Conservation (phyloP, 2,888 invertebrate species). For the Nomada ferruginata region DNA sequence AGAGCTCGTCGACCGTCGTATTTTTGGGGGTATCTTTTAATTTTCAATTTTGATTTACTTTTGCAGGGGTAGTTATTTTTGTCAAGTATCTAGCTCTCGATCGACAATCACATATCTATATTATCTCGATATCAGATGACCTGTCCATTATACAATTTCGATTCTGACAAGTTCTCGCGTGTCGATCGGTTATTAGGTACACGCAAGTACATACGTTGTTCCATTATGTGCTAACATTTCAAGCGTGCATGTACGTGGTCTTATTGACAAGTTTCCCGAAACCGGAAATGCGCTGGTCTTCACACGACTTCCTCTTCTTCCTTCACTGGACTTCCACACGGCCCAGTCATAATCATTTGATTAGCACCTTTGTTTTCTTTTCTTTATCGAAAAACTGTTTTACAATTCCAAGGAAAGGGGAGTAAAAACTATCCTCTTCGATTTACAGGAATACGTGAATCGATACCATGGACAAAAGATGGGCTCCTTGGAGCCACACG, state of each 20-base stretch:
- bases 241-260: neutral
- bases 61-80: too few relatives aligned
- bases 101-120: too few relatives aligned
- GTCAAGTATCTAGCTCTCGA: too few relatives aligned
- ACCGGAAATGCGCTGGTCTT: slow-evolving; percentile 9
- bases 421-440: neutral
- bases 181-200: neutral
- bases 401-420: too few relatives aligned
- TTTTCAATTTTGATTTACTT: too few relatives aligned
- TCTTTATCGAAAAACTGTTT: neutral
- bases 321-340: too few relatives aligned
- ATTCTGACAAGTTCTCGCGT: neutral
- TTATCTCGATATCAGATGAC: neutral
- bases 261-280: slow-evolving; percentile 2
- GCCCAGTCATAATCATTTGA: too few relatives aligned
- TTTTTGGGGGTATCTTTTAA: too few relatives aligned
- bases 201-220: too few relatives aligned
- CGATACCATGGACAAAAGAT: slow-evolving; percentile 93
- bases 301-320: neutral
- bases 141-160: neutral
- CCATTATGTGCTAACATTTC: neutral
- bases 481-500: slow-evolving; percentile 93
- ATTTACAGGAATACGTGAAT: slow-evolving; percentile 90
- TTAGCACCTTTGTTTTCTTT: neutral
- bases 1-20: too few relatives aligned